Conservation (phyloP, 2,797 vertebrate species). For the Helostoma temminkii region DNA sequence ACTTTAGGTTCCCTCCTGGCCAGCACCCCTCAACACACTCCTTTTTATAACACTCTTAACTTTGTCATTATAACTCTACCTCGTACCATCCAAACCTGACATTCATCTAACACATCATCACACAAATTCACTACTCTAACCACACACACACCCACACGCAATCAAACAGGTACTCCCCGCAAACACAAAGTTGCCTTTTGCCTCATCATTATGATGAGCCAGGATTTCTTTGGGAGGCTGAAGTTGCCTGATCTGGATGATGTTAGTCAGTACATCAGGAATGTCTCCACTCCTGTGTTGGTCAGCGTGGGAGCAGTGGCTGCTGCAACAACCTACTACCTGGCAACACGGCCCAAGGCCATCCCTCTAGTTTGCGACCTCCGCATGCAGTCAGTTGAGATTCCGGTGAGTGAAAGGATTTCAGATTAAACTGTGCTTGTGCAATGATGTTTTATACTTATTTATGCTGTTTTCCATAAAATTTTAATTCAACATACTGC, state of each 20-base stretch:
- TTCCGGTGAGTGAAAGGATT: constrained; percentile 86
- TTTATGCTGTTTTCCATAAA: too few relatives aligned
- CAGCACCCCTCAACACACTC: constrained; percentile 18
- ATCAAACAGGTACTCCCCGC: neutral
- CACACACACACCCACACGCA: neutral
- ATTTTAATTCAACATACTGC: too few relatives aligned
- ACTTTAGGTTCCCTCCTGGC: constrained; percentile 37
- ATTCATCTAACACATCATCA: neutral
- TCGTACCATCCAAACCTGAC: neutral
- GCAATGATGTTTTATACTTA: too few relatives aligned
- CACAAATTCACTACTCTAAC: neutral
- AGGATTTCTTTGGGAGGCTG: constrained; percentile 87
- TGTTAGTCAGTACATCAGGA: constrained; percentile 87
- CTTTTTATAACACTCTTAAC: neutral
- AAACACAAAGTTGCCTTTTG: neutral
- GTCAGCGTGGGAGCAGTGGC: constrained; percentile 91
- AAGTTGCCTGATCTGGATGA: constrained; percentile 88
- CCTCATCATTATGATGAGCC: constrained; percentile 85
- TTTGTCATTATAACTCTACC: neutral
- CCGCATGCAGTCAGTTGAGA: constrained; percentile 90
- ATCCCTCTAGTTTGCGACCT: constrained; percentile 89
- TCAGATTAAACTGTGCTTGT: too few relatives aligned
- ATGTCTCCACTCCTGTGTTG: constrained; percentile 86
- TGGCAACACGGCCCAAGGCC: constrained; percentile 89
- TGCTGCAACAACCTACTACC: constrained; percentile 90